These are phyloP conservation scores for Enteromius viviparus DNA, from an alignment of 2,797 vertebrate genomes.

Conservation along the genomic window DNA sequence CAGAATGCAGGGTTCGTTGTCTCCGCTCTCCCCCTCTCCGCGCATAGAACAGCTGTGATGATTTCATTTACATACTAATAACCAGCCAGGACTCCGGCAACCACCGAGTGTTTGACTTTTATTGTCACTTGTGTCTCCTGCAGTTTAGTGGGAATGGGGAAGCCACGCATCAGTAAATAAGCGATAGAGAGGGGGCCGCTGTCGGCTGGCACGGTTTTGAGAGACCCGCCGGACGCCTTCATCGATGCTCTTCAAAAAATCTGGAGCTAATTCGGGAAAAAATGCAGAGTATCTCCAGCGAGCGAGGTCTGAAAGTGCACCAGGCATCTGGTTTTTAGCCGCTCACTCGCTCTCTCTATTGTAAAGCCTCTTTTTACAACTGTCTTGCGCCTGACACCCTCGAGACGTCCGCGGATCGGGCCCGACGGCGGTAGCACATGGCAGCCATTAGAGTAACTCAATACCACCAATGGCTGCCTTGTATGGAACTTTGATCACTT, in stretches of 20 bases:
- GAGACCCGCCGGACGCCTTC: slow-evolving; percentile 30
- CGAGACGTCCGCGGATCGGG: slow-evolving; percentile 49
- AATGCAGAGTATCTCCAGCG: slow-evolving; percentile 16
- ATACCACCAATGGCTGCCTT: slow-evolving; percentile 59
- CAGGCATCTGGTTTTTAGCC: slow-evolving; percentile 50
- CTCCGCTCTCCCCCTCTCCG: slow-evolving; percentile 62
- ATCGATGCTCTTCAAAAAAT: slow-evolving; percentile 47
- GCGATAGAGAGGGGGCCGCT: slow-evolving; percentile 68
- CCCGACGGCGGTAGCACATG: slow-evolving; percentile 56
- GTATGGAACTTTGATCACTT: slow-evolving; percentile 62
- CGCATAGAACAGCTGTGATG: slow-evolving; percentile 89
- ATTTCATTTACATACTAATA: slow-evolving; percentile 94
- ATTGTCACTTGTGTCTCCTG: slow-evolving; percentile 82
- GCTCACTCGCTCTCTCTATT: slow-evolving; percentile 16
- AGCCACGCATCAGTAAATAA: slow-evolving; percentile 85
- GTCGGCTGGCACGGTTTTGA: slow-evolving; percentile 32
- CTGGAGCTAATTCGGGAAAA: slow-evolving; percentile 45
- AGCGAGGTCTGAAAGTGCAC: slow-evolving; percentile 11
- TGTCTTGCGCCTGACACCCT: slow-evolving; percentile 57
- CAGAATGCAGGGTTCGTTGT: slow-evolving; percentile 55
- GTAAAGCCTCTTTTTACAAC: slow-evolving; percentile 53
- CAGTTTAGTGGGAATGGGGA: slow-evolving; percentile 86
- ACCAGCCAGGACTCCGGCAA: slow-evolving; percentile 88
- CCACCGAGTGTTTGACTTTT: slow-evolving; percentile 85
- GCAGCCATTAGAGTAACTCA: slow-evolving; percentile 62